phyloP scores from a whole-genome alignment of 2,797 vertebrate genomes.

The Trichosurus vulpecula region DNA sequence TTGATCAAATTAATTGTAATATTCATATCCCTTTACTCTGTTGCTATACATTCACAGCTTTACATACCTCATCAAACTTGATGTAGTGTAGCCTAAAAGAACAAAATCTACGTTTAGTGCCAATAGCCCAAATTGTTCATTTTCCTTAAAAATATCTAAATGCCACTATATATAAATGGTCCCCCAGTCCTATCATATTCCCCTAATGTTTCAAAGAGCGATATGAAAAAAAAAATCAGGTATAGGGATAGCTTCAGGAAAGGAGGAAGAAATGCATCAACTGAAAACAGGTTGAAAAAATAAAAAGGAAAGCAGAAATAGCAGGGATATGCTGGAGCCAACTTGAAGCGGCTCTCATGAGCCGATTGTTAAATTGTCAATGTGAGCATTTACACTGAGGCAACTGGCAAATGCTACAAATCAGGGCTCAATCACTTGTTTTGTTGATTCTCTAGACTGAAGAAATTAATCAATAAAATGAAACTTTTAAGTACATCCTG shows the following conservation, averaged over 20 bases:
- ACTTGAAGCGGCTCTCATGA: neutral
- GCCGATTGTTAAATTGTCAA: neutral
- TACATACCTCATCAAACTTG: neutral
- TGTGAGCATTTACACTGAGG: neutral
- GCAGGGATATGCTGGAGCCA: neutral
- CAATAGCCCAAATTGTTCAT: neutral
- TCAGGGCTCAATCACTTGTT: neutral
- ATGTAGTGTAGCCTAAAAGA: conserved; percentile 18
- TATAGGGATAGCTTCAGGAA: neutral
- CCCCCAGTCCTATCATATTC: neutral
- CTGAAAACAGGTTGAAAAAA: neutral
- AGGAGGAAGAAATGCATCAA: neutral
- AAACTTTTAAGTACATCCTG: neutral
- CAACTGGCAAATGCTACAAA: neutral
- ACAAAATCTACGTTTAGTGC: neutral
- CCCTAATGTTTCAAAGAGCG: neutral
- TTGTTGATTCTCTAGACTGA: neutral
- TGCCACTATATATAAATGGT: neutral
- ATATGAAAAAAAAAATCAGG: neutral
- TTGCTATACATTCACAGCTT: conserved; percentile 1
- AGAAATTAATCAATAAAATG: neutral
- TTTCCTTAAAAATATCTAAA: neutral
- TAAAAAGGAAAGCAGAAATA: neutral
- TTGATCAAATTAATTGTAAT: neutral
- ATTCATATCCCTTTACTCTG: neutral